Base-by-base conservation (phyloP, 2,888 invertebrate genomes). In the Caenorhabditis uteleia region DNA sequence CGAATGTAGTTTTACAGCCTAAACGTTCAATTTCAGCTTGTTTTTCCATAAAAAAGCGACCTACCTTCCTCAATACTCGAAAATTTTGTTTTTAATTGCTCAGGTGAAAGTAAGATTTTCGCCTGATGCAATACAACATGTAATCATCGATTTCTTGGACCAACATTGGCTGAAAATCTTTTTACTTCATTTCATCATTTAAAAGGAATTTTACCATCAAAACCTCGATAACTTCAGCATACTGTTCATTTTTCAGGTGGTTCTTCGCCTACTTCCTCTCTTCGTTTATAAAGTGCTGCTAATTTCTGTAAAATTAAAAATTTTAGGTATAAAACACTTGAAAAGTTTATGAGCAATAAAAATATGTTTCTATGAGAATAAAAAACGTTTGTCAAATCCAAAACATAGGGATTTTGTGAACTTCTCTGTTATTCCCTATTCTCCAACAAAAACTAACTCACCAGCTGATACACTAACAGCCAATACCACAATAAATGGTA, bases 281-380 rank as follows among this genome's bases (percentile, higher is more conserved):
- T n/a, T 62, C 50, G n/a, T 58, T 75, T 75, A 18, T 67, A 48
- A 43, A 42, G n/a, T n/a, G n/a, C n/a, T 57, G 48, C 50, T 50
- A 62, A 70, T 70, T 47, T 42, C 47, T 42, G 45, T 5, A 44
- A 45, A 23, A 10, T 38, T 26, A n/a, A 16, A 42, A 20, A 27
- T 12, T 34, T 47, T 26, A 31, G 14, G n/a, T 12, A 18, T 12
- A n/a, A n/a, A n/a, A n/a, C n/a, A n/a, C n/a, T n/a, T n/a, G n/a
- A n/a, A n/a, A n/a, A n/a, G n/a, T n/a, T n/a, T n/a, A n/a, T n/a
- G n/a, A n/a, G n/a, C n/a, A n/a, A n/a, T n/a, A n/a, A n/a, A n/a
- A n/a, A n/a, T n/a, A n/a, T n/a, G n/a, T n/a, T n/a, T n/a, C n/a
- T n/a, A n/a, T n/a, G n/a, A n/a, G n/a, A n/a, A n/a, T n/a, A n/a